These are phyloP conservation scores for Aphelinus certus DNA, from an alignment of 1,140 invertebrate genomes.

Conservation along the genomic window DNA sequence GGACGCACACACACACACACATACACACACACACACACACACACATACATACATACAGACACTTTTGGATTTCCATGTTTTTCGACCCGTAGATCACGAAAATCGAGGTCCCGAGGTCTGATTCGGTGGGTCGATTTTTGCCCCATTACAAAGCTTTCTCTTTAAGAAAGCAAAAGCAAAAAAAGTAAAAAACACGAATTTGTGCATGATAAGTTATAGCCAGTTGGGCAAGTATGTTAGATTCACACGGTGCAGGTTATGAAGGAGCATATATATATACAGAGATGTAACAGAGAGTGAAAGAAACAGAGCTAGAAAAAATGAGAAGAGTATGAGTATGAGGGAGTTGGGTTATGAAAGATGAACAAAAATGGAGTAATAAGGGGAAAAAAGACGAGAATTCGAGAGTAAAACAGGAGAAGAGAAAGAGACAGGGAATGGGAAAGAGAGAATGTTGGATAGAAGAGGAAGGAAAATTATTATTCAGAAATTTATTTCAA, in stretches of 20 bases:
- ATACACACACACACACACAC: too few species aligned
- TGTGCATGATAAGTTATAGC: constrained; percentile 60
- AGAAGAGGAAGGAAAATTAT: constrained; percentile 55
- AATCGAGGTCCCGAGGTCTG: too few species aligned
- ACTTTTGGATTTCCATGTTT: too few species aligned
- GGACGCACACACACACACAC: too few species aligned
- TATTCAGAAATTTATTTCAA: constrained; percentile 63
- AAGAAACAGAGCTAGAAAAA: constrained; percentile 2
- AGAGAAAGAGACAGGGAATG: neutral
- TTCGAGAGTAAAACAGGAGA: neutral
- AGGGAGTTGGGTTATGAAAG: neutral
- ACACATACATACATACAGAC: too few species aligned
- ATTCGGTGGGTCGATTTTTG: too few species aligned
- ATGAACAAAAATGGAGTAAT: constrained; percentile 24
- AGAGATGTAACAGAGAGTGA: constrained; percentile 39
- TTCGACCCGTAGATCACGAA: too few species aligned
- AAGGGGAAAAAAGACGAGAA: neutral
- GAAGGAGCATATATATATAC: constrained; percentile 15
- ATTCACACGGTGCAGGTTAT: constrained; percentile 52
- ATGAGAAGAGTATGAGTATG: neutral
- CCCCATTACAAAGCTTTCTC: too few species aligned
- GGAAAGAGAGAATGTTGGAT: constrained; percentile 21
- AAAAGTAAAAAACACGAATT: constrained; percentile 45
- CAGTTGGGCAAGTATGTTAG: constrained; percentile 59
- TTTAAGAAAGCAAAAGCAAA: too few species aligned